Evolutionary conservation across 2,888 invertebrate species (phyloP), one percentile per base, ranked within the genome.

Genomic region (Ophraella communa): DNA sequence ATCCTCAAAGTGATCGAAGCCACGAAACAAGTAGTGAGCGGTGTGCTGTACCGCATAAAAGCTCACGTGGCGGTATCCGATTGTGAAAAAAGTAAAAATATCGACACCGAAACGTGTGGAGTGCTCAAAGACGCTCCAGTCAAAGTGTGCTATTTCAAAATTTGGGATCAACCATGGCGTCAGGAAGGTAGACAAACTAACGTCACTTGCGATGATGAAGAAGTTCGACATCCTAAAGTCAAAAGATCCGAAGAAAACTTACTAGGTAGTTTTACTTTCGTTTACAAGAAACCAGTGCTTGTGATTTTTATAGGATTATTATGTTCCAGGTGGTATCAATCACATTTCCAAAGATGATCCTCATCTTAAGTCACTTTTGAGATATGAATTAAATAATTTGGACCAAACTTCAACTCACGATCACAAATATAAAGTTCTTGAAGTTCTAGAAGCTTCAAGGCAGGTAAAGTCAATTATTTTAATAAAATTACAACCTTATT

Each of bases 161-260:
- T 88, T 49, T 89, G 87, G 88, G 85, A 87, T 53, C 83, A 84
- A 71, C 84, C 87, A 3, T 89, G 89, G 89, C 67, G 86, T 21
- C 60, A 78, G 56, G 82, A 85, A 53, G 82, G 82, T 4, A 81
- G 78, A 64, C 78, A 84, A 77, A 76, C 84, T 1, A 70, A 74
- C 10, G 83, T 84, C 35, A 77, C 80, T 49, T 84, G 84, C 66
- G 79, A 79, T 42, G 62, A 70, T 33, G 72, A 70, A 4, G 42
- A 11, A 11, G 11, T 20, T 5, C 1, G n/a, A 21, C 21, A 21
- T 21, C 4, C 11, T 21, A n/a, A n/a, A 21, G 21, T 1, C 30
- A 30, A 30, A 30, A 30, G 11, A 7, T 2, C 8, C n/a, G n/a
- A n/a, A n/a, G 30, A 30, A 2, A 30, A 4, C 30, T 3, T 30